Conservation (phyloP, 1,140 invertebrate species). For the Sipha flava region DNA sequence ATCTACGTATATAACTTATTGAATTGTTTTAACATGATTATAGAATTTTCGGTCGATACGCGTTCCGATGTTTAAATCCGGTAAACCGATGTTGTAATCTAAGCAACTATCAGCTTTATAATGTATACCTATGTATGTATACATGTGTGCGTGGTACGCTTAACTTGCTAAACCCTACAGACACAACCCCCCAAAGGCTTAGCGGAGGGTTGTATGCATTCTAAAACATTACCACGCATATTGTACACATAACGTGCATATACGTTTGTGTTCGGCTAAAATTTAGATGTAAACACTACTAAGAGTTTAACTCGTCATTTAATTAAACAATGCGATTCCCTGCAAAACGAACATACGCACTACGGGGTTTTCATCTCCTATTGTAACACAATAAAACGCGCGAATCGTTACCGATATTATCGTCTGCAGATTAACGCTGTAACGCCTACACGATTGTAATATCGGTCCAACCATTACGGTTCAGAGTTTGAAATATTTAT, state of each 20-base stretch:
- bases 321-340: background rate
- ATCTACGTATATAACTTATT: too few relatives aligned
- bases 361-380: too few relatives aligned
- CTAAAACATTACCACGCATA: background rate
- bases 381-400: too few relatives aligned
- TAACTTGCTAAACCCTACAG: background rate
- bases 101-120: background rate
- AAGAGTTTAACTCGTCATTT: background rate
- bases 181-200: background rate
- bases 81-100: background rate
- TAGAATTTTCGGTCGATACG: background rate
- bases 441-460: too few relatives aligned
- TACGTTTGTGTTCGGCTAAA: background rate
- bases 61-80: background rate
- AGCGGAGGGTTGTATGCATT: background rate
- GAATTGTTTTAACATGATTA: too few relatives aligned
- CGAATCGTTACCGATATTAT: too few relatives aligned
- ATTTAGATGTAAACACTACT: background rate
- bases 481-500: too few relatives aligned
- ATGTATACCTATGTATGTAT: background rate
- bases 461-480: too few relatives aligned
- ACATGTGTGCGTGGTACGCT: background rate
- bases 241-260: background rate
- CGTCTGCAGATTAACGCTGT: too few relatives aligned
- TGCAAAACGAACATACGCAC: background rate